These are phyloP conservation scores for Glaucidium brasilianum DNA, from an alignment of 2,113 vertebrate species.

Conservation along the genomic window DNA sequence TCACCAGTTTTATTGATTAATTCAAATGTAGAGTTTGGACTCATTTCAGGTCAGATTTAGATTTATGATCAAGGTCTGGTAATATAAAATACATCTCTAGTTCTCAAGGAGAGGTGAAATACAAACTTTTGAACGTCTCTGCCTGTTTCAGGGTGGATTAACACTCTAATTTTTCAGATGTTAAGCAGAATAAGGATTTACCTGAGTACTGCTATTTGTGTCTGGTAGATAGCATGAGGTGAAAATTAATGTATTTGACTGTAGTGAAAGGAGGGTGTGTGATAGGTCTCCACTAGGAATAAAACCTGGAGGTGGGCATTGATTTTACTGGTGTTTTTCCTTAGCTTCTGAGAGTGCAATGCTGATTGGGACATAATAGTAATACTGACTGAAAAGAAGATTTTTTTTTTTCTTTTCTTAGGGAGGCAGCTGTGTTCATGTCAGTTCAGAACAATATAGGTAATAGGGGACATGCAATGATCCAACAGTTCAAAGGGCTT, in stretches of 20 bases:
- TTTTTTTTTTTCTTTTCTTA: neutral
- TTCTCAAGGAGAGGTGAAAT: neutral
- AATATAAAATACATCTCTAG: neutral
- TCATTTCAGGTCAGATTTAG: neutral
- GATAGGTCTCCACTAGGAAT: neutral
- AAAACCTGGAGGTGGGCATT: constrained; percentile 26
- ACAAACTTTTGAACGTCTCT: neutral
- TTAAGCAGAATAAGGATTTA: neutral
- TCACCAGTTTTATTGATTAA: neutral
- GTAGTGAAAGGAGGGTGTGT: neutral
- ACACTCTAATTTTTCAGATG: neutral
- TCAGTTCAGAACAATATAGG: neutral
- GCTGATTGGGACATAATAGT: neutral
- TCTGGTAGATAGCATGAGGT: neutral
- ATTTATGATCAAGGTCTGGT: neutral
- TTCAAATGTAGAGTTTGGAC: neutral
- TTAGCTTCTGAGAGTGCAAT: neutral
- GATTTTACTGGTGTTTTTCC: constrained; percentile 7
- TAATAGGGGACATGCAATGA: neutral
- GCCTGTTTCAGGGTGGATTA: neutral
- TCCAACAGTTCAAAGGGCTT: neutral
- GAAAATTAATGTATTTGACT: neutral
- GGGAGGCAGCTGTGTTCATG: neutral
- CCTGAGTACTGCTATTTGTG: neutral
- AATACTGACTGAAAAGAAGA: neutral